Evolutionary conservation across 2,797 vertebrate species (phyloP).

Genomic region (Tadarida brasiliensis): DNA sequence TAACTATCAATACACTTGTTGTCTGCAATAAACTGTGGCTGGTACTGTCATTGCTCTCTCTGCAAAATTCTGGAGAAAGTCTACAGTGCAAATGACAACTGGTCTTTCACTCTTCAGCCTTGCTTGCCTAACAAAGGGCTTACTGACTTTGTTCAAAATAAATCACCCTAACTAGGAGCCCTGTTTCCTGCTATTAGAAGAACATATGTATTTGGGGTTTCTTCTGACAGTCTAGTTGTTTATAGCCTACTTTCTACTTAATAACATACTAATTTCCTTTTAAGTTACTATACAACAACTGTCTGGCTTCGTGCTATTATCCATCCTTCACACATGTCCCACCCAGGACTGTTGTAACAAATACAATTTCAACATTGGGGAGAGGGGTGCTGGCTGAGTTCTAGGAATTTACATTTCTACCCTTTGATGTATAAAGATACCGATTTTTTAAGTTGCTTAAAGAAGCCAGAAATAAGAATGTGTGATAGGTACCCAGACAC

Average conservation of each 20-base stretch:
- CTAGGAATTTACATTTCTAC: not conserved
- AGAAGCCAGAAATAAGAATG: constrained; percentile 13
- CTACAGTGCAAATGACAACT: not conserved
- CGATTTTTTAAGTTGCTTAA: constrained; percentile 2
- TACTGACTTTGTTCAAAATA: constrained; percentile 16
- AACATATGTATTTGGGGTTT: not conserved
- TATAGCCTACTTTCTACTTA: constrained; percentile 28
- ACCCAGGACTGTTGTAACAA: not conserved
- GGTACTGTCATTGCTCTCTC: not conserved
- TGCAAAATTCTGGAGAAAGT: not conserved
- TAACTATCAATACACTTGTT: not conserved
- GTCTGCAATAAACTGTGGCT: not conserved
- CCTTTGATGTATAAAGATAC: not conserved
- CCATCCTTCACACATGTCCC: not conserved
- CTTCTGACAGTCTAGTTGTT: not conserved
- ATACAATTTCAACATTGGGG: not conserved
- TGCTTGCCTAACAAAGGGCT: not conserved
- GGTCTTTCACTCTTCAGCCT: not conserved
- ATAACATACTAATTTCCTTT: constrained; percentile 30
- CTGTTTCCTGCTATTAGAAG: not conserved
- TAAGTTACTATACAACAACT: not conserved
- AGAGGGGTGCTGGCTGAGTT: not conserved
- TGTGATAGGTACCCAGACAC: not conserved
- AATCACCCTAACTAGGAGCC: not conserved
- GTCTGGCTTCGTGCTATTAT: constrained; percentile 5